Conservation (phyloP, 2,113 vertebrate species). For the Lethenteron reissneri region DNA sequence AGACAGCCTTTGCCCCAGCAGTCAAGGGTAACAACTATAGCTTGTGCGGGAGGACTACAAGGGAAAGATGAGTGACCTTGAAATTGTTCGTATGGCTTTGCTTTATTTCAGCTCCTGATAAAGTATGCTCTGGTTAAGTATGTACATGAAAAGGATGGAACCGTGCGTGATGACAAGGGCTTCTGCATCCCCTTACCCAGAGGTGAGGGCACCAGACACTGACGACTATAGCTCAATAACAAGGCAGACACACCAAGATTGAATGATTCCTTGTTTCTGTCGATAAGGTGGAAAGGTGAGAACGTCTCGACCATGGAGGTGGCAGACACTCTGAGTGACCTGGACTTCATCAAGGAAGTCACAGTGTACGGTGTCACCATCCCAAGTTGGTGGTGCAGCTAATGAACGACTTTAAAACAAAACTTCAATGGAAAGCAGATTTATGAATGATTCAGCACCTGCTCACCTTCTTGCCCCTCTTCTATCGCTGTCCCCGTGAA, state of each 20-base stretch:
- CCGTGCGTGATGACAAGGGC: conserved; percentile 35
- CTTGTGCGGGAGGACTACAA: not conserved
- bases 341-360: conserved; percentile 6
- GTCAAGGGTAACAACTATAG: too few species aligned
- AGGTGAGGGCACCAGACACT: too few species aligned
- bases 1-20: too few species aligned
- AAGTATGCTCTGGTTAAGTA: conserved; percentile 60
- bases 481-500: not conserved
- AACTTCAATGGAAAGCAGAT: conserved; percentile 1
- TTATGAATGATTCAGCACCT: not conserved
- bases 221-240: too few species aligned
- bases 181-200: conserved; percentile 24
- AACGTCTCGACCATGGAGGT: conserved; percentile 7
- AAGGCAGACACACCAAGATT: too few species aligned
- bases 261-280: conserved; percentile 9
- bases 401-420: too few species aligned
- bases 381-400: not conserved
- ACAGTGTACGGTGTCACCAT: conserved; percentile 4
- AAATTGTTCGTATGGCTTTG: not conserved
- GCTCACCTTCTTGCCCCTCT: not conserved
- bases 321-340: not conserved
- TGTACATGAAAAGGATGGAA: conserved; percentile 49
- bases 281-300: conserved; percentile 8
- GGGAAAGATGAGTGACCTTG: not conserved
- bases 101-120: conserved; percentile 37